Evolutionary conservation across 2,888 invertebrate genomes (phyloP), one percentile per base, ranked within the genome.

Genomic region (Coelogynopora nodosa): DNA sequence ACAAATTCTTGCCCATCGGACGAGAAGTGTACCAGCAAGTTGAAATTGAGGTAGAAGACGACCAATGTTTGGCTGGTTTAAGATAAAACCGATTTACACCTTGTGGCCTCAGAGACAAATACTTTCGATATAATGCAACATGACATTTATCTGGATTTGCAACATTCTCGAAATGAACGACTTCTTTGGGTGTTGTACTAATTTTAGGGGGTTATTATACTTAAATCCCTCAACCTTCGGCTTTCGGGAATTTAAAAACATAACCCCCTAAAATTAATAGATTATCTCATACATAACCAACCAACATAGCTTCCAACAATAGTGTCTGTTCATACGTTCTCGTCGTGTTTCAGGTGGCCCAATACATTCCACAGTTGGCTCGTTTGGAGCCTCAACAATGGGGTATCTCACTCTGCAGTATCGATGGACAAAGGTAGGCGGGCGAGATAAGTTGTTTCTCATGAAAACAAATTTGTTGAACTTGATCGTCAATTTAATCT

Each of bases 371-470:
- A 0, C 98, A 98, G 92, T 93, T 98, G 90, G 95, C 97, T 0
- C 93, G 97, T 89, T 95, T 95, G 90, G 96, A 94, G 91, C 94
- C 96, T 0, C 96, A 97, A 88, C 95, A 94, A 90, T 98, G 97
- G 97, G 98, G 96, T 18, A 94, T 98, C 49, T 96, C 97, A 89
- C 94, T 98, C 49, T 98, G 98, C 91, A 97, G 97, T 0, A 95
- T 97, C 88, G 98, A 98, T 91, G 98, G 98, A 0, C 98, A 98
- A 92, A 93, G 93, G 91, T 92, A 89, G 84, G 83, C n/a, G n/a
- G n/a, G n/a, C n/a, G n/a, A n/a, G n/a, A n/a, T n/a, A n/a, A n/a
- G n/a, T n/a, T n/a, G n/a, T n/a, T n/a, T n/a, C n/a, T n/a, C n/a
- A n/a, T n/a, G n/a, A n/a, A n/a, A n/a, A n/a, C n/a, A n/a, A n/a